phyloP scores from a whole-genome alignment of 2,888 invertebrate species.

The Beris morrisii region DNA sequence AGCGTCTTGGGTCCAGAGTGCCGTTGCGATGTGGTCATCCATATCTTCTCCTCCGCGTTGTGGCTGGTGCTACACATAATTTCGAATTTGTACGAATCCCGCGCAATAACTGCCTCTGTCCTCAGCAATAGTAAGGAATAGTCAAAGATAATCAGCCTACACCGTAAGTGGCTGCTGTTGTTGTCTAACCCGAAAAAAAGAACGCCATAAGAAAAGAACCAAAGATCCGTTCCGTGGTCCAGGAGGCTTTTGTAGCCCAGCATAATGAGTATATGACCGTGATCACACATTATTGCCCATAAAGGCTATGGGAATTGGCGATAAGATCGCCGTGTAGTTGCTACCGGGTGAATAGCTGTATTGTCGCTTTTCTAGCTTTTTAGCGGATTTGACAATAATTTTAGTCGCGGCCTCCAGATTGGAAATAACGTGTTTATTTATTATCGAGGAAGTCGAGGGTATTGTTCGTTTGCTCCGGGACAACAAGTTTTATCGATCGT shows the following conservation, averaged over 20 bases:
- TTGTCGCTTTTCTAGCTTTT: conserved; percentile 21
- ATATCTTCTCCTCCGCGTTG: conserved; percentile 3
- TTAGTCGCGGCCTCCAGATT: conserved; percentile 40
- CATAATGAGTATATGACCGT: conserved; percentile 31
- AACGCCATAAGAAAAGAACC: too few species aligned
- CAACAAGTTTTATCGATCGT: too few species aligned
- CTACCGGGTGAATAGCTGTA: conserved; percentile 24
- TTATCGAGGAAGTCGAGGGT: conserved; percentile 40
- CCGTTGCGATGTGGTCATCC: conserved; percentile 4
- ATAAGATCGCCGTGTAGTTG: conserved; percentile 19
- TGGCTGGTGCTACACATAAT: conserved; percentile 22
- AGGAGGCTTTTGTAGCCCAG: conserved; percentile 20
- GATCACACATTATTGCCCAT: conserved; percentile 24
- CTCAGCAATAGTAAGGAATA: too few species aligned
- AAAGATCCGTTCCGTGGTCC: too few species aligned
- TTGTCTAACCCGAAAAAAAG: too few species aligned
- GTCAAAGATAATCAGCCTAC: too few species aligned
- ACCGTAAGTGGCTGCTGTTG: too few species aligned
- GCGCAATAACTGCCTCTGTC: too few species aligned
- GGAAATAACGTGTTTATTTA: conserved; percentile 43
- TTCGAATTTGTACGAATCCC: conserved; percentile 15
- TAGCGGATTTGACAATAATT: conserved; percentile 20
- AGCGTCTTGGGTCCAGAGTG: too few species aligned
- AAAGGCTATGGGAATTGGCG: conserved; percentile 24
- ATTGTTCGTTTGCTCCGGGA: too few species aligned